These are phyloP conservation scores for Caenorhabditis virilis DNA, from an alignment of 2,888 invertebrate species.

Conservation along the genomic window DNA sequence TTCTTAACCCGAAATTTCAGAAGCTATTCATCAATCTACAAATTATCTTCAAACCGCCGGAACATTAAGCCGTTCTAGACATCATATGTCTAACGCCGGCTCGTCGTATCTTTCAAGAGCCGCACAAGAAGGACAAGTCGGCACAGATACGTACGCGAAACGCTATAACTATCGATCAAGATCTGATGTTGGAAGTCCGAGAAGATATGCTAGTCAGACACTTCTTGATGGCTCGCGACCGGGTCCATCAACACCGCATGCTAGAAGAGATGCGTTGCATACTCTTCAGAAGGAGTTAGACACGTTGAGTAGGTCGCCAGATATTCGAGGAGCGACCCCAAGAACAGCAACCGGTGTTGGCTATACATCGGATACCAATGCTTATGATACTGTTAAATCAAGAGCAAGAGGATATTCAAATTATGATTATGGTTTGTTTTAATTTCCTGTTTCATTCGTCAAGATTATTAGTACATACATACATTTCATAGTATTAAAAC, in stretches of 20 bases:
- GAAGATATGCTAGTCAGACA: conserved; percentile 67
- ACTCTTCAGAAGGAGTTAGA: conserved; percentile 68
- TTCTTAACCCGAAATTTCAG: conserved; percentile 14
- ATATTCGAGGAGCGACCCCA: conserved; percentile 28
- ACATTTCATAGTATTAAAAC: too few species aligned
- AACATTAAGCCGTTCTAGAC: conserved; percentile 48
- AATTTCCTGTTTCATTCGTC: not conserved
- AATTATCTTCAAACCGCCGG: conserved; percentile 33
- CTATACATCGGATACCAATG: conserved; percentile 60
- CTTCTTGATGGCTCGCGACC: conserved; percentile 68
- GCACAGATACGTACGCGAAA: conserved; percentile 59
- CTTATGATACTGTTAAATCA: conserved; percentile 61
- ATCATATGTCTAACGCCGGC: conserved; percentile 49
- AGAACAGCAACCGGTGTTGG: conserved; percentile 38
- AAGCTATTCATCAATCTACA: conserved; percentile 31
- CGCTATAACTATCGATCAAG: conserved; percentile 68
- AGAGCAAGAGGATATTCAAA: conserved; percentile 59
- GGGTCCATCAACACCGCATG: conserved; percentile 67
- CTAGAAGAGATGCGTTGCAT: conserved; percentile 66
- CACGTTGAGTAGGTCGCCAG: conserved; percentile 64
- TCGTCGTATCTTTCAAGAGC: conserved; percentile 61
- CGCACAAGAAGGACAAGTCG: conserved; percentile 44
- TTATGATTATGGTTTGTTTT: conserved; percentile 63
- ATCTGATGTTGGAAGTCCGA: conserved; percentile 64
- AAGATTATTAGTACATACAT: too few species aligned